A percentile compares a stretch with the other conserved stretches of the same genome.
These are phyloP conservation scores for Halcyon malimbica DNA, from an alignment of 2,113 vertebrate species.

Conservation along the genomic window DNA sequence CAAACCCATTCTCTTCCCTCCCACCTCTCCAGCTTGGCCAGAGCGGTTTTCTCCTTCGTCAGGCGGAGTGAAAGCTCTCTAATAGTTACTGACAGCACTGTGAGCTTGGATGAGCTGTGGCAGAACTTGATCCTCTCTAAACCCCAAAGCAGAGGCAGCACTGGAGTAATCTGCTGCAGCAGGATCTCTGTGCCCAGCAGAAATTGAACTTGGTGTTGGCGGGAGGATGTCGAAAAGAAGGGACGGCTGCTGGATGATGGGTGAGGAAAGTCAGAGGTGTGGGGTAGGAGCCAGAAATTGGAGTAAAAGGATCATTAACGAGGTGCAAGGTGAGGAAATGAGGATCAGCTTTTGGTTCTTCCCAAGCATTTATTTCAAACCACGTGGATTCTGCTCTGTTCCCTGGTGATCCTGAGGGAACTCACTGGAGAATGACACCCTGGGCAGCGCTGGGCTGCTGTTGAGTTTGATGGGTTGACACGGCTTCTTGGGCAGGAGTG, in stretches of 20 bases:
- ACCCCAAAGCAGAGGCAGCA: not conserved
- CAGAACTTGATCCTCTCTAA: not conserved
- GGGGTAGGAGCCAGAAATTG: not conserved
- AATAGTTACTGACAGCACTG: rapidly evolving
- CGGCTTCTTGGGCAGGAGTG: rapidly evolving
- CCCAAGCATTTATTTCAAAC: not conserved
- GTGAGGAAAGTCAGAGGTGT: not conserved
- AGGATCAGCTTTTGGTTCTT: not conserved
- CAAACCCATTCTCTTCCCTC: not conserved
- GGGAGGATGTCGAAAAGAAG: rapidly evolving
- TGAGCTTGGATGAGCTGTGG: not conserved
- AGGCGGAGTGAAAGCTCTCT: not conserved
- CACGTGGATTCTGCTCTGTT: rapidly evolving
- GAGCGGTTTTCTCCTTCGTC: not conserved
- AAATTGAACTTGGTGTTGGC: not conserved
- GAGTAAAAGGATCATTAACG: not conserved
- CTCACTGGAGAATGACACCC: not conserved
- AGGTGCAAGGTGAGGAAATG: not conserved
- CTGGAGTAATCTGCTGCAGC: not conserved
- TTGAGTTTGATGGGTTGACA: not conserved
- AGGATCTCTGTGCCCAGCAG: not conserved
- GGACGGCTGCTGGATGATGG: not conserved
- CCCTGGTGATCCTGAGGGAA: not conserved
- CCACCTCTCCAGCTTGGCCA: not conserved
- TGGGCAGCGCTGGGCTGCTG: not conserved